Conservation (phyloP, 2,113 vertebrate species). For the Forbesichthys agassizii region DNA sequence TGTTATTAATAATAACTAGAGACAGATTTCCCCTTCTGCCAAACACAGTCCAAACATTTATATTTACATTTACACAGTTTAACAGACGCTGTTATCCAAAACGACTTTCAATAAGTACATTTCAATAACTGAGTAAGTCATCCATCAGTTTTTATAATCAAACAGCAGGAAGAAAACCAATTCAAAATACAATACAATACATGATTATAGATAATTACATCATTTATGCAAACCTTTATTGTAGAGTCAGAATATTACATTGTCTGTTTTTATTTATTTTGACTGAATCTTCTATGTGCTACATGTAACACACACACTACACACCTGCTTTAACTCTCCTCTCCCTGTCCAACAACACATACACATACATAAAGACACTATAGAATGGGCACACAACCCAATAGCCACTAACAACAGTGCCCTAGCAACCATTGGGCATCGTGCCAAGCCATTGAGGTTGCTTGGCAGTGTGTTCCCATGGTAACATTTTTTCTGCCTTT, state of each 20-base stretch:
- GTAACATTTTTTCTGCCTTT: constrained; percentile 75
- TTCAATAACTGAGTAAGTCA: constrained; percentile 16
- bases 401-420: constrained; percentile 75
- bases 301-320: not conserved
- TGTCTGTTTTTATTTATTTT: not conserved
- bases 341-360: constrained; percentile 11
- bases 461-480: constrained; percentile 78
- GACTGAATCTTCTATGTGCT: not conserved
- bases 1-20: not conserved
- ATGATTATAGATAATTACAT: constrained; percentile 35
- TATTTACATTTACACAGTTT: too few relatives aligned
- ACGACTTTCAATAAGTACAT: not conserved
- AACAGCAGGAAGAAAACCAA: constrained; percentile 16
- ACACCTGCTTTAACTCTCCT: not conserved
- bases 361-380: constrained; percentile 34
- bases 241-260: constrained; percentile 33
- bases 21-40: too few relatives aligned
- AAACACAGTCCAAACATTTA: too few relatives aligned
- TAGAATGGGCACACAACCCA: constrained; percentile 59
- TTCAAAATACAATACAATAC: constrained; percentile 17
- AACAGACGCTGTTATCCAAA: not conserved
- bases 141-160: constrained; percentile 1
- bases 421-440: constrained; percentile 80
- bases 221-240: constrained; percentile 23
- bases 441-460: constrained; percentile 77